Evolutionary conservation across 2,797 vertebrate species (phyloP).

Genomic region (Steatocranus sp.): DNA sequence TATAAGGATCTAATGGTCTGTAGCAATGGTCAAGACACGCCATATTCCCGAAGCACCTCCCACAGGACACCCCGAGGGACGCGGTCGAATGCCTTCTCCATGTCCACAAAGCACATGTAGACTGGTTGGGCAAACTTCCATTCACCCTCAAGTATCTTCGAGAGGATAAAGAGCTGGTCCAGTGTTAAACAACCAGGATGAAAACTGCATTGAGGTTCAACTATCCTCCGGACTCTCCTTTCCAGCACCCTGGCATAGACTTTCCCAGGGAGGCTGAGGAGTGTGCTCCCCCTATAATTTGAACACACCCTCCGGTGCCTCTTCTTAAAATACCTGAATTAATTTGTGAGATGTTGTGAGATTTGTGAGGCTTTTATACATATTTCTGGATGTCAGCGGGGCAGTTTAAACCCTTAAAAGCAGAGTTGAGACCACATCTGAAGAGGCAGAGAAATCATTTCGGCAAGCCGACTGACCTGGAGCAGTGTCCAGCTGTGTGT

Average conservation of each 20-base stretch:
- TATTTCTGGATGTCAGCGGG: background rate
- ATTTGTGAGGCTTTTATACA: background rate
- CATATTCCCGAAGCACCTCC: background rate
- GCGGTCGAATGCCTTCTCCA: background rate
- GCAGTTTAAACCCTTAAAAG: background rate
- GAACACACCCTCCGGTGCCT: background rate
- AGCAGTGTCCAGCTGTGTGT: background rate
- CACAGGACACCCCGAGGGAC: background rate
- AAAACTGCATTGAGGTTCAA: rapidly evolving
- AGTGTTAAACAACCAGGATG: background rate
- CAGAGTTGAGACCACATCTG: background rate
- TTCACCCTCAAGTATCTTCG: background rate
- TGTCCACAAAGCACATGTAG: background rate
- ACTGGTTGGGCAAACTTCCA: background rate
- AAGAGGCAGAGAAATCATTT: background rate
- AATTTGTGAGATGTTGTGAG: background rate
- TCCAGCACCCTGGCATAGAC: background rate
- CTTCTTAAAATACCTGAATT: background rate
- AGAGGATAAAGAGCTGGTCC: background rate
- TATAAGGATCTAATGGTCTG: background rate
- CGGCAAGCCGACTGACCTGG: background rate
- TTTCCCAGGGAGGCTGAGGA: background rate
- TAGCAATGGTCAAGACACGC: background rate
- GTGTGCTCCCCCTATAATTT: background rate
- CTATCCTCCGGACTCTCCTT: background rate